Conservation (phyloP, 1,140 invertebrate genomes). For the Mizuhopecten yessoensis region DNA sequence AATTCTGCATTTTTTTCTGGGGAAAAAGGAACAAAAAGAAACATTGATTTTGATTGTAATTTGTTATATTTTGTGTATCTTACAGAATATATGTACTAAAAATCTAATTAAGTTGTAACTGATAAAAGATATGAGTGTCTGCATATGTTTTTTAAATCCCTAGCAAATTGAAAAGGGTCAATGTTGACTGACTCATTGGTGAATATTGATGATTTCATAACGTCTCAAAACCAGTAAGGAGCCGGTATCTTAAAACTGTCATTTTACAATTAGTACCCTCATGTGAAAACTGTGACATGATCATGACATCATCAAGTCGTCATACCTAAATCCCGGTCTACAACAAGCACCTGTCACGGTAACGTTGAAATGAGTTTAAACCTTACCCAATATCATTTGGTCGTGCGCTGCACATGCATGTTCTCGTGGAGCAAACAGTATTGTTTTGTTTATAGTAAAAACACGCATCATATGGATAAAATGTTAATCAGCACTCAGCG, state of each 20-base stretch:
- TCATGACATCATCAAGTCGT: slow-evolving; percentile 5
- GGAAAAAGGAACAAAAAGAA: no score
- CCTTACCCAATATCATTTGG: neutral
- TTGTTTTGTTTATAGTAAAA: neutral
- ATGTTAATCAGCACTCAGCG: neutral
- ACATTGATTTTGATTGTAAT: no score
- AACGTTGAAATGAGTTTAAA: neutral
- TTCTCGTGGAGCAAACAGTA: neutral
- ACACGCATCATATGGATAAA: slow-evolving; percentile 6
- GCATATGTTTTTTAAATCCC: no score
- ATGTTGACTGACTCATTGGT: no score
- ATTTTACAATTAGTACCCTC: neutral
- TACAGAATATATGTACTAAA: no score
- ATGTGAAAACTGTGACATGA: neutral
- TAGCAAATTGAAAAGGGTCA: no score
- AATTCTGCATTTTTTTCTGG: no score
- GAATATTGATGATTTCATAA: no score
- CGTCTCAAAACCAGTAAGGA: no score
- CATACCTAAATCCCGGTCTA: neutral
- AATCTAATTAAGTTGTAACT: no score
- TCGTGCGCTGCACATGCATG: neutral
- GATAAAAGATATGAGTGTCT: no score
- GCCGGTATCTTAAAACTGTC: neutral
- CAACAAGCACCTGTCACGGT: neutral
- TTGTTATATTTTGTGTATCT: no score